These are phyloP conservation scores for Tauraco erythrolophus DNA, from an alignment of 2,113 vertebrate genomes.

Conservation along the genomic window DNA sequence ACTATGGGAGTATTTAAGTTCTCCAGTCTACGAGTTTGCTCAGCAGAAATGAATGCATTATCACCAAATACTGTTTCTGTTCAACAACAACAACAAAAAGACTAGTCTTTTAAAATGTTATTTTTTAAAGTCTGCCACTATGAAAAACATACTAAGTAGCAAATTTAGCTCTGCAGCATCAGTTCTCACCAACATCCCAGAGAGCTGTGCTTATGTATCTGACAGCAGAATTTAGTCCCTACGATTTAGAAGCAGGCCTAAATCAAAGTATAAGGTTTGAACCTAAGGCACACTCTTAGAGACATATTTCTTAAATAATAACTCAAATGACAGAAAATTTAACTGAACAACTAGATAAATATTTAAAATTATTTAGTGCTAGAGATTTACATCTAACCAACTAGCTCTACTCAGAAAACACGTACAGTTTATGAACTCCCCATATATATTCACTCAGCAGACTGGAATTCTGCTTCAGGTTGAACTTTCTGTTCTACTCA, in stretches of 20 bases:
- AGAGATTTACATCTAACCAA: background rate
- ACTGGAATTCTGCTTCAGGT: background rate
- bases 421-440: background rate
- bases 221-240: background rate
- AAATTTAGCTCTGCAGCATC: background rate
- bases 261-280: background rate
- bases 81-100: background rate
- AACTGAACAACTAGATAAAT: background rate
- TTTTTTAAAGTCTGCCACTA: background rate
- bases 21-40: background rate
- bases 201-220: background rate
- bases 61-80: background rate
- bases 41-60: background rate
- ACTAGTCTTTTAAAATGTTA: background rate
- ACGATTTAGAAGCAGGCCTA: background rate
- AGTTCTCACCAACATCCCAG: background rate
- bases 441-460: background rate
- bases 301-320: background rate
- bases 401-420: background rate
- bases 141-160: background rate
- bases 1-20: background rate
- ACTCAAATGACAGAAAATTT: background rate
- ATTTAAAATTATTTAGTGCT: background rate
- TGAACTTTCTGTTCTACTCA: slow-evolving; percentile 1
- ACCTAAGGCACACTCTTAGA: background rate